Evolutionary conservation across 30 jellyfish, hydroid and myxozoan genomes (phyloP).

Genomic region (Pelagia noctiluca): DNA sequence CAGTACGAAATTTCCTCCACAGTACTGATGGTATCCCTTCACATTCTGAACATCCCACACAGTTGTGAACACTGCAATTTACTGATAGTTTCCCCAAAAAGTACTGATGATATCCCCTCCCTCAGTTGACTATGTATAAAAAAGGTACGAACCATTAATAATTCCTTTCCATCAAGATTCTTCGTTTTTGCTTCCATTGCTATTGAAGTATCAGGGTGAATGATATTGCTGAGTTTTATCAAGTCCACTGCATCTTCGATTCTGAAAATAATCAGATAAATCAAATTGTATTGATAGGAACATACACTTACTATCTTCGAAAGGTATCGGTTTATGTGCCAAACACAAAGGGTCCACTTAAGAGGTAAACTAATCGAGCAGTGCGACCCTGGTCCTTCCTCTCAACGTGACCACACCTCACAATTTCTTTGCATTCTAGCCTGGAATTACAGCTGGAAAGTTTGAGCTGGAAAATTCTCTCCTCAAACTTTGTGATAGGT

Average conservation of each 20-base stretch:
- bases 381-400: background rate
- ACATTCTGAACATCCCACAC: background rate
- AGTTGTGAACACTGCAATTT: background rate
- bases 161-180: background rate
- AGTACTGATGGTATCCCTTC: background rate
- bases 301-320: too few relatives aligned
- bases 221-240: constrained; percentile 28
- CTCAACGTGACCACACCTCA: background rate
- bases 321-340: too few relatives aligned
- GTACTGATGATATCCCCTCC: too few relatives aligned
- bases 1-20: too few relatives aligned
- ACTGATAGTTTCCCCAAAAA: background rate
- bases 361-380: background rate
- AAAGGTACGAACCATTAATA: constrained; percentile 44
- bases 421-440: background rate
- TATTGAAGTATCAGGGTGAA: constrained; percentile 55
- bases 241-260: constrained; percentile 83
- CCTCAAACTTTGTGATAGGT: too few relatives aligned
- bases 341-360: too few relatives aligned
- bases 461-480: too few relatives aligned
- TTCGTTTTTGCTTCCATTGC: background rate
- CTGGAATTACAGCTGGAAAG: too few relatives aligned
- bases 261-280: too few relatives aligned
- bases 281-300: too few relatives aligned
- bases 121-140: too few relatives aligned